A percentile compares a stretch with the other conserved stretches of the same genome.
These are phyloP conservation scores for Xanthia togata DNA, from an alignment of 2,888 invertebrate genomes.

Conservation along the genomic window DNA sequence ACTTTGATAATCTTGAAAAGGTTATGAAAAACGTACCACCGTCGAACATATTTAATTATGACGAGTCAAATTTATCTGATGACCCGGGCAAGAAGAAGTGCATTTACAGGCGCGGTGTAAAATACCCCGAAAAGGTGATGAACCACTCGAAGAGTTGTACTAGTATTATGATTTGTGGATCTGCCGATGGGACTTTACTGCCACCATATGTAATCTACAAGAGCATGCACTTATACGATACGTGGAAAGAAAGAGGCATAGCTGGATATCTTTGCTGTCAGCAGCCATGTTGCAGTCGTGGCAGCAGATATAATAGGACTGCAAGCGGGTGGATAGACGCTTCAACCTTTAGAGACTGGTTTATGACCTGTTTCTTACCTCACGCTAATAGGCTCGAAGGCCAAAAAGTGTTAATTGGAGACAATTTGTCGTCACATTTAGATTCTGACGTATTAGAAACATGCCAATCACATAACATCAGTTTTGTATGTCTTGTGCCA, in stretches of 20 bases:
- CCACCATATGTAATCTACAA: slow-evolving; percentile 58
- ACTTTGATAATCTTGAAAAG: slow-evolving; percentile 31
- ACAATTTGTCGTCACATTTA: slow-evolving; percentile 39
- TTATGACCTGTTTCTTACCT: slow-evolving; percentile 37
- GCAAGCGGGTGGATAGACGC: slow-evolving; percentile 57
- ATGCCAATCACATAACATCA: slow-evolving; percentile 47
- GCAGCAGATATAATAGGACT: slow-evolving; percentile 52
- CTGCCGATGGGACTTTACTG: slow-evolving; percentile 51
- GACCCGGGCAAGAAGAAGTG: slow-evolving; percentile 54
- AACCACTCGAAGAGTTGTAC: slow-evolving; percentile 49
- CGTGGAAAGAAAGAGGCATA: slow-evolving; percentile 50
- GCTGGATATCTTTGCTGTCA: slow-evolving; percentile 27
- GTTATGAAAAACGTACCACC: slow-evolving; percentile 33
- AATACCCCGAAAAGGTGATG: slow-evolving; percentile 51
- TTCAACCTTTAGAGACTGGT: slow-evolving; percentile 53
- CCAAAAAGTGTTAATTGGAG: slow-evolving; percentile 45
- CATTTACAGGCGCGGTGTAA: slow-evolving; percentile 22
- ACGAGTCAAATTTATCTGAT: slow-evolving; percentile 57
- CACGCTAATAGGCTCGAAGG: slow-evolving; percentile 39
- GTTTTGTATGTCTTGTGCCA: slow-evolving; percentile 46
- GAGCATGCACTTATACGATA: slow-evolving; percentile 47
- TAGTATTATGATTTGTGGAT: slow-evolving; percentile 56
- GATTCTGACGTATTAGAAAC: slow-evolving; percentile 25
- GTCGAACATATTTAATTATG: slow-evolving; percentile 55
- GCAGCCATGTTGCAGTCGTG: slow-evolving; percentile 18